phyloP scores from a whole-genome alignment of 2,113 vertebrate species.

The Hippocampus comes region DNA sequence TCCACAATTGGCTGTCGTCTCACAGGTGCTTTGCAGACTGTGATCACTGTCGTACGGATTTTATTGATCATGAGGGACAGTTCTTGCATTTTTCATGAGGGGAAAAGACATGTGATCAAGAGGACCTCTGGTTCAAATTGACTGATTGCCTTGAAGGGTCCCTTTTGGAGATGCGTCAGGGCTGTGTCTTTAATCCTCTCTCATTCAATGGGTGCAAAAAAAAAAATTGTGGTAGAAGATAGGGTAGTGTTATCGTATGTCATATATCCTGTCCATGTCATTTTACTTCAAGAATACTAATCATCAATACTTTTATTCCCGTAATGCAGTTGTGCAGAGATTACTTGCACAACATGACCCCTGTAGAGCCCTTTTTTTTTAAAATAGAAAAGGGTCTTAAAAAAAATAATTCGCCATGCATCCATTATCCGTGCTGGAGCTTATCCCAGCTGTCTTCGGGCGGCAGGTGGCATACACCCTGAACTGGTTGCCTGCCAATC shows the following conservation, averaged over 20 bases:
- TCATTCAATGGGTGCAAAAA: neutral
- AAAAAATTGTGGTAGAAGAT: neutral
- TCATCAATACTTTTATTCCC: too few species aligned
- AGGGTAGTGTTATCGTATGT: too few species aligned
- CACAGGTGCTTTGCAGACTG: slow-evolving; percentile 44
- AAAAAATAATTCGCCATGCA: too few species aligned
- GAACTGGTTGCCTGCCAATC: too few species aligned
- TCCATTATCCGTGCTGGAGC: too few species aligned
- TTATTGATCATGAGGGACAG: slow-evolving; percentile 55
- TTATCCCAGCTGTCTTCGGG: too few species aligned
- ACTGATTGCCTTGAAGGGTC: slow-evolving; percentile 37
- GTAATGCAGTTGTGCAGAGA: too few species aligned
- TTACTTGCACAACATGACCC: too few species aligned
- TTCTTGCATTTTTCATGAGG: slow-evolving; percentile 58
- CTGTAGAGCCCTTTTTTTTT: too few species aligned
- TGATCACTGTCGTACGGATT: slow-evolving; percentile 42
- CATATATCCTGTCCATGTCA: neutral
- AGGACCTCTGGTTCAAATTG: slow-evolving; percentile 41
- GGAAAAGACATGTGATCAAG: slow-evolving; percentile 47
- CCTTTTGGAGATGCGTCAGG: slow-evolving; percentile 17
- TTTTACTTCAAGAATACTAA: too few species aligned
- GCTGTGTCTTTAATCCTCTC: neutral
- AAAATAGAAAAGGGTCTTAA: too few species aligned
- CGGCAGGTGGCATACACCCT: too few species aligned
- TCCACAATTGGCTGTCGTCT: slow-evolving; percentile 47